These are phyloP conservation scores for Bradypodion ventrale DNA, from an alignment of 2,797 vertebrate species.

Conservation along the genomic window DNA sequence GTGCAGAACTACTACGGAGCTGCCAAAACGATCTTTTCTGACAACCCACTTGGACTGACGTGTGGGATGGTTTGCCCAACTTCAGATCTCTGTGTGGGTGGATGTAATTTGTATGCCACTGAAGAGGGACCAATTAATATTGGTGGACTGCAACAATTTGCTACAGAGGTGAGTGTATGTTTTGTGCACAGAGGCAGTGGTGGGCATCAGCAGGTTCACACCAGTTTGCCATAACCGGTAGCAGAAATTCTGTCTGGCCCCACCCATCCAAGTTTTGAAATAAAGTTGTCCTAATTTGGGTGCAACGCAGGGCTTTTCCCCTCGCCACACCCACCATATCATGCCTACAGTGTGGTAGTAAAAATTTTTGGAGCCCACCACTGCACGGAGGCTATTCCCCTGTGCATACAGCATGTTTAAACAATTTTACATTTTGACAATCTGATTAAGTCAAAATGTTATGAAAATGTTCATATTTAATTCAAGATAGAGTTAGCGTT, in stretches of 20 bases:
- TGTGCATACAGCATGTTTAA: neutral
- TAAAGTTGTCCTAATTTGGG: too few species aligned
- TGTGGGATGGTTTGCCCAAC: constrained; percentile 97
- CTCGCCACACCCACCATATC: too few species aligned
- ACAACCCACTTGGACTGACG: constrained; percentile 94
- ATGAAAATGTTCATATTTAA: constrained; percentile 22
- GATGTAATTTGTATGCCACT: constrained; percentile 91
- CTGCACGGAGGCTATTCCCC: constrained; percentile 9
- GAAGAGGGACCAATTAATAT: constrained; percentile 97
- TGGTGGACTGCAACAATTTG: constrained; percentile 94
- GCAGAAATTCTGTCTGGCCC: too few species aligned
- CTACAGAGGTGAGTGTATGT: constrained; percentile 83
- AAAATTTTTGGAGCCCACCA: too few species aligned
- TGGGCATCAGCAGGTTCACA: too few species aligned
- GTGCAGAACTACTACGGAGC: constrained; percentile 86
- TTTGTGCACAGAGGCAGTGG: constrained; percentile 5
- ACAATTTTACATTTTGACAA: constrained; percentile 22
- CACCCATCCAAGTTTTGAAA: too few species aligned
- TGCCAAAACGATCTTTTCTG: constrained; percentile 90
- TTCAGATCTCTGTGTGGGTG: constrained; percentile 94
- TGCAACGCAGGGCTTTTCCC: too few species aligned
- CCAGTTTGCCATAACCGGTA: too few species aligned
- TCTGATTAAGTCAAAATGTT: neutral
- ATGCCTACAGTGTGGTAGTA: too few species aligned
- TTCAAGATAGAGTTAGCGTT: constrained; percentile 27